A percentile compares a stretch with the other conserved stretches of the same genome.
phyloP scores from a whole-genome alignment of 2,797 vertebrate genomes.

The Tachyglossus aculeatus region DNA sequence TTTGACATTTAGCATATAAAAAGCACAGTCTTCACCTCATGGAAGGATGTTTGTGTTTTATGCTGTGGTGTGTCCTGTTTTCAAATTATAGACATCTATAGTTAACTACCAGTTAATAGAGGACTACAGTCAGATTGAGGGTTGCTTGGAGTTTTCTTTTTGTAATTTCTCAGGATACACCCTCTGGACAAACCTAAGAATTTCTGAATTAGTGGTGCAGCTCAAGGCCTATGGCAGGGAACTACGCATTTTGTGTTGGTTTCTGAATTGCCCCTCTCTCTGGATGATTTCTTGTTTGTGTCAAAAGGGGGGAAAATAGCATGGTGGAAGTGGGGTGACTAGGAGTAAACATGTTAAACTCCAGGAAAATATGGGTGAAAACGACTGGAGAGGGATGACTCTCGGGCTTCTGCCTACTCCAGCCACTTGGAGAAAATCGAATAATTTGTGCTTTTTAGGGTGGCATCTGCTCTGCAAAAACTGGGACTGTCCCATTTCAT shows the following conservation, averaged over 20 bases:
- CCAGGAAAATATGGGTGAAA: not conserved
- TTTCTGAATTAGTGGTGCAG: constrained; percentile 16
- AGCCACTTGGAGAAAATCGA: not conserved
- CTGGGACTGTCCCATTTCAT: not conserved
- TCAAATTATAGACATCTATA: constrained; percentile 63
- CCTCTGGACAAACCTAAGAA: constrained; percentile 23
- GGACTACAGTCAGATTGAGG: not conserved
- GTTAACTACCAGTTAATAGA: constrained; percentile 55
- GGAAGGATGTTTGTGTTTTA: constrained; percentile 48
- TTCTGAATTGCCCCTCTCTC: constrained; percentile 1
- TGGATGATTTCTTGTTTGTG: constrained; percentile 28
- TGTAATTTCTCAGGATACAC: constrained; percentile 44
- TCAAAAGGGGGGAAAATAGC: constrained; percentile 21
- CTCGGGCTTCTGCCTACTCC: rapidly evolving
- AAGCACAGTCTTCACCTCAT: constrained; percentile 17
- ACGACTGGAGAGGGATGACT: not conserved
- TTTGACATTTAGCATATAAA: constrained; percentile 60
- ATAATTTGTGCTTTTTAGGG: constrained; percentile 1
- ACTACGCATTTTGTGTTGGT: not conserved
- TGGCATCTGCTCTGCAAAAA: not conserved
- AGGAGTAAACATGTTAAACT: constrained; percentile 2
- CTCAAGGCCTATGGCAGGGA: not conserved
- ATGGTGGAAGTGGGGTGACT: not conserved
- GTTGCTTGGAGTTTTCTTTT: not conserved
- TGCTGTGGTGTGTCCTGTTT: constrained; percentile 55